Base-by-base conservation (phyloP, 2,797 vertebrate genomes). In the Notoglanidium macrostoma region DNA sequence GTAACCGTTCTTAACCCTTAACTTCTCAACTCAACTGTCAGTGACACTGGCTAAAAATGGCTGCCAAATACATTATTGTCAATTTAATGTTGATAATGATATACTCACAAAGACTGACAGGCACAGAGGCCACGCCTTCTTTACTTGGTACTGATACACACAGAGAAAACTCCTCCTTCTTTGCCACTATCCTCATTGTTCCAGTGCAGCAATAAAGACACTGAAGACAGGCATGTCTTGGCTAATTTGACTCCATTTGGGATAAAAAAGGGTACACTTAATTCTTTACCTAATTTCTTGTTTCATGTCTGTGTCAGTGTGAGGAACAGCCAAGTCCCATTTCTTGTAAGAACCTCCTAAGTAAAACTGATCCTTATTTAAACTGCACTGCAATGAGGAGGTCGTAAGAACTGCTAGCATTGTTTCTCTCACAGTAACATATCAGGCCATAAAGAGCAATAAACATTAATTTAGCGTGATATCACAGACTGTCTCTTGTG, bases 391-490 rank as follows among this genome's bases (percentile, higher is more conserved):
- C 78, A 23, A 29, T 46, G 17, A 79, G 44, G 21, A 72, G 57
- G 63, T 76, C 72, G 1, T 23, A 19, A 63, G 54, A 77, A 35
- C 76, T 49, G 74, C 59, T 32, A 84, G 46, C n/a, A 32, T 63
- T 51, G 65, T 59, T 78, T 51, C 55, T 35, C 91, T 90, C 86
- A 86, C 91, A 91, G 80, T 72, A 44, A 90, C 90, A 91, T 90
- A 80, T 77, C 67, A 19, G 40, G 73, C 65, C 89, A 90, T 87
- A 88, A 92, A 89, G 89, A 88, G 91, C 91, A 88, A 91, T 93
- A 92, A 93, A 94, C 92, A 91, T 93, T 91, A 90, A 91, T 90
- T 92, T 89, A 85, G 49, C 85, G 87, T 88, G 91, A 92, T 91
- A 93, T 91, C 84, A 89, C 73, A 85, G 86, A 61, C 86, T 14